Percentiles rank a stretch among this genome's conserved stretches.
Evolutionary conservation across 1,140 invertebrate genomes (phyloP).

Genomic region (Aphis gossypii): DNA sequence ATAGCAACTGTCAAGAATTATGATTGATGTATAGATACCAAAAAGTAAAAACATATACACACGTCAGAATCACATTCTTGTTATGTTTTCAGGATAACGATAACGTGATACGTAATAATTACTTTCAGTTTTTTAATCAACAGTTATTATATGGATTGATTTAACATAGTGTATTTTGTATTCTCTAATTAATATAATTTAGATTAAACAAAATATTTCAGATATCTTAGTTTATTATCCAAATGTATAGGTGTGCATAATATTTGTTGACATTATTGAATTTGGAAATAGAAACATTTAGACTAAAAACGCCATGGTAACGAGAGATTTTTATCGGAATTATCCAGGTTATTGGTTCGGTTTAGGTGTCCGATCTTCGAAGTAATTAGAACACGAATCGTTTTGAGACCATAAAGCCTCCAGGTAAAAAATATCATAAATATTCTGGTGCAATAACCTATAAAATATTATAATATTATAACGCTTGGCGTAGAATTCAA

Average conservation of each 20-base stretch:
- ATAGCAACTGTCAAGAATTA: neutral
- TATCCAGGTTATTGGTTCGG: too few species aligned
- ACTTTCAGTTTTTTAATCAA: neutral
- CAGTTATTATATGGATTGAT: neutral
- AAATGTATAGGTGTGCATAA: neutral
- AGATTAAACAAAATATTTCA: neutral
- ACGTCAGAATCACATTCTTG: neutral
- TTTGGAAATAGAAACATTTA: neutral
- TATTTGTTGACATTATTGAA: neutral
- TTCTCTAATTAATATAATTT: neutral
- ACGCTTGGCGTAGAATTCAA: neutral
- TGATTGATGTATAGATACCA: neutral
- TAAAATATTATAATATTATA: neutral
- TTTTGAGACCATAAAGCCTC: too few species aligned
- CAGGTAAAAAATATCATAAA: too few species aligned
- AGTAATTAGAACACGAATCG: too few species aligned
- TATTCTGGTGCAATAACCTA: neutral
- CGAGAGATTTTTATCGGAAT: neutral
- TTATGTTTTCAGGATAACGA: neutral
- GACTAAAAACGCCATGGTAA: neutral
- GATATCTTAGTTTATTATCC: neutral
- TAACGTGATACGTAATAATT: neutral
- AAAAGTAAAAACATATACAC: neutral
- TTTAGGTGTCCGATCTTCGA: too few species aligned
- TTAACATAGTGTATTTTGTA: neutral